Evolutionary conservation across 2,113 vertebrate species (phyloP).

Genomic region (Capreolus pygargus): DNA sequence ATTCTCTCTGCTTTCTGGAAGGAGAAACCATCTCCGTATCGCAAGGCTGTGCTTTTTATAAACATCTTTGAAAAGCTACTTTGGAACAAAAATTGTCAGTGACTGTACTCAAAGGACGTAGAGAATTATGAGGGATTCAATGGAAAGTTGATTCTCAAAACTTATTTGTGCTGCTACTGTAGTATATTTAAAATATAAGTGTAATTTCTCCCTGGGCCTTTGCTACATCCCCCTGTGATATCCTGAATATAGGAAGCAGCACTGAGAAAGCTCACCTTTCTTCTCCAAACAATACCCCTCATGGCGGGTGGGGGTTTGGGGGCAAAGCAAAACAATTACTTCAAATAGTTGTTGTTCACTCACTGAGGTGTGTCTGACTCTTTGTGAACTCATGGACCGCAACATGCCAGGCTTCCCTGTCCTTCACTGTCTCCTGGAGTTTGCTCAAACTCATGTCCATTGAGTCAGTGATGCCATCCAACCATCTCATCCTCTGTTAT

Average conservation of each 20-base stretch:
- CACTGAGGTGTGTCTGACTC: background rate
- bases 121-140: background rate
- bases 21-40: background rate
- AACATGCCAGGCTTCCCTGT: background rate
- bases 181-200: background rate
- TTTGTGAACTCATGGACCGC: background rate
- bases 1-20: background rate
- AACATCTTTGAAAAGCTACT: background rate
- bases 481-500: background rate
- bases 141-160: background rate
- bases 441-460: background rate
- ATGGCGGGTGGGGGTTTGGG: background rate
- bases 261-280: background rate
- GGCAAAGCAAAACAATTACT: background rate
- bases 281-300: background rate
- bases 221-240: background rate
- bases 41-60: background rate
- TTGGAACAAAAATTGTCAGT: background rate
- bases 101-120: background rate
- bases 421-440: background rate
- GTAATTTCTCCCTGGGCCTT: background rate
- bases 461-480: background rate
- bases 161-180: background rate
- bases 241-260: background rate
- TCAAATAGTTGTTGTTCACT: background rate